Evolutionary conservation across 2,797 vertebrate species (phyloP), one percentile per base, ranked within the genome.

Genomic region (Tokudaia muenninki): DNA sequence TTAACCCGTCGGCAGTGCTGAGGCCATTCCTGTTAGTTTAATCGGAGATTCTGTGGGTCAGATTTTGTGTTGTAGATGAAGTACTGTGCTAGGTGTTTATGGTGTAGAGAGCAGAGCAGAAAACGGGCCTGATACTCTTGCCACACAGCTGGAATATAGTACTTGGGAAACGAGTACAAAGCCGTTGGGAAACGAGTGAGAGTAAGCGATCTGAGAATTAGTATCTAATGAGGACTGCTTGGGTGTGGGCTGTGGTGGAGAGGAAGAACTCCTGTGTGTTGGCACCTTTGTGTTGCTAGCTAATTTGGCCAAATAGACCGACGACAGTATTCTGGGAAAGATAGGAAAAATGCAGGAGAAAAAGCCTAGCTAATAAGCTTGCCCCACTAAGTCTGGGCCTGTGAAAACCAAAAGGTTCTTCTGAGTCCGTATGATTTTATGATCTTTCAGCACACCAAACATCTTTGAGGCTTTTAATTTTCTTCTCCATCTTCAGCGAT

Each of bases 321-420:
- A 90, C 59, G 14, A 29, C 31, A 34, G 22, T 41, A 70, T 55
- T 44, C 57, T 31, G 77, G 19, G 9, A 70, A 59, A 74, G 24
- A 34, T 2, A 44, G 4, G 31, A 78, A 4, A 82, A 12, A 47
- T 1, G 41, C 57, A 26, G 57, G 55, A 80, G 24, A 59, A 47
- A 8, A 72, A 70, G 44, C 65, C 41, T 50, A 63, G 55, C 50
- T 72, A 78, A 81, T 47, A 47, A 77, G 21, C 5, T 59, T 52
- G 57, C 50, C n/a, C 57, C n/a, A 4, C 26, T 87, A 37, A 59
- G n/a, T 24, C 52, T 9, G 44, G 31, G 26, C 10, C 31, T 50
- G 12, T 75, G 31, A 52, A 87, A 90, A 89, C 63, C 34, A 55
- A 81, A 95, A 79, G 17, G 16, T 78, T 59, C 81, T 81, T 93